Percentiles rank a stretch among this genome's conserved stretches.
These are phyloP conservation scores for Pampus argenteus DNA, from an alignment of 2,797 vertebrate species.

Conservation along the genomic window DNA sequence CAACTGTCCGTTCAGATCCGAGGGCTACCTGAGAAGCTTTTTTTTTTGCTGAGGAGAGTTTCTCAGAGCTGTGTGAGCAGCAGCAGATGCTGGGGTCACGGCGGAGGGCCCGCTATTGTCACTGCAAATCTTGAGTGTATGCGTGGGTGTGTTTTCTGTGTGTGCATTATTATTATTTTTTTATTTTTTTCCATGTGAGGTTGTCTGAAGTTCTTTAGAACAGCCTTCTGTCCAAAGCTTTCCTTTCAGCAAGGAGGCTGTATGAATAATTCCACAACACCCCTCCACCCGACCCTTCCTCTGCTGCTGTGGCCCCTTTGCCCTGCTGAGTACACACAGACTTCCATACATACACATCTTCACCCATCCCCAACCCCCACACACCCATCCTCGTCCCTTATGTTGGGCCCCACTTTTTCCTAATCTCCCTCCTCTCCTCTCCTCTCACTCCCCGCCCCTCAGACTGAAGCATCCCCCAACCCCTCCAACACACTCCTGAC, in stretches of 20 bases:
- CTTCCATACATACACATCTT: conserved; percentile 48
- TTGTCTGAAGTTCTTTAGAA: conserved; percentile 48
- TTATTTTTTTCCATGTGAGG: conserved; percentile 19
- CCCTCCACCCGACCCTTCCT: background rate
- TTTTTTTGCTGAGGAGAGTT: conserved; percentile 30
- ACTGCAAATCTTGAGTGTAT: conserved; percentile 71
- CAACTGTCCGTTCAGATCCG: conserved; percentile 67
- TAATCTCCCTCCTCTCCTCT: conserved; percentile 48
- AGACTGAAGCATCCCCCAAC: conserved; percentile 32
- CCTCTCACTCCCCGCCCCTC: conserved; percentile 9
- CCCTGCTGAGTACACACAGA: conserved; percentile 64
- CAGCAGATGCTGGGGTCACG: conserved; percentile 83
- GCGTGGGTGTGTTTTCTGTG: conserved; percentile 58
- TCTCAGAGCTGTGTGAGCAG: conserved; percentile 72
- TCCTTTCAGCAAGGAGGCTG: conserved; percentile 69
- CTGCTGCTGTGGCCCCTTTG: conserved; percentile 41
- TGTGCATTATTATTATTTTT: conserved; percentile 37
- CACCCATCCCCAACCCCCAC: conserved; percentile 1
- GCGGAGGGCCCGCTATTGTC: conserved; percentile 69
- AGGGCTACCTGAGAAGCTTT: conserved; percentile 58
- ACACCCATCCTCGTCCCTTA: conserved; percentile 34
- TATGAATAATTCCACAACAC: conserved; percentile 75
- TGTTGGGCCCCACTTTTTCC: conserved; percentile 38
- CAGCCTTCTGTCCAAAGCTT: conserved; percentile 66
- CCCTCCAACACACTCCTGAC: conserved; percentile 52